Percentiles rank a stretch among this genome's conserved stretches.
These are phyloP conservation scores for Helicoverpa armigera DNA, from an alignment of 1,140 invertebrate species.

Conservation along the genomic window DNA sequence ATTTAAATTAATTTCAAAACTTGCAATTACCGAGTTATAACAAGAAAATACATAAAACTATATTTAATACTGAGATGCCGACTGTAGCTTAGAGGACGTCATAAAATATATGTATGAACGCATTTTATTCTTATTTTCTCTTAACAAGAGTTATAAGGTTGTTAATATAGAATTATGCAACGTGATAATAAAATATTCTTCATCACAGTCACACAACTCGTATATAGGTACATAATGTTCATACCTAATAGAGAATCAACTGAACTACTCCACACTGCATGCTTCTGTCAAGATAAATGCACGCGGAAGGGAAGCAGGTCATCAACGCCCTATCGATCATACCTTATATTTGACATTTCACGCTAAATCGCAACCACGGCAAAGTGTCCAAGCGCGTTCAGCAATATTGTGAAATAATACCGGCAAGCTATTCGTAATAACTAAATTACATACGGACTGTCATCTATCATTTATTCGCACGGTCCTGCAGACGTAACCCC, in stretches of 20 bases:
- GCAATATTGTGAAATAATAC: conserved; percentile 41
- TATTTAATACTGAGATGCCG: not conserved
- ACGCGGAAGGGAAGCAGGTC: conserved; percentile 18
- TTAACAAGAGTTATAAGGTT: too few species aligned
- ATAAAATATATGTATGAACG: not conserved
- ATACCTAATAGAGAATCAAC: too few species aligned
- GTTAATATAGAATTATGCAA: too few species aligned
- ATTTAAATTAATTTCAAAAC: not conserved
- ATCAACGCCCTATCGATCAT: not conserved
- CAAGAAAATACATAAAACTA: conserved; percentile 4
- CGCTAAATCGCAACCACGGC: not conserved
- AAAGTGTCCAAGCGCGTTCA: conserved; percentile 11
- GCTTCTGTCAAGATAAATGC: not conserved
- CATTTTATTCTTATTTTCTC: not conserved
- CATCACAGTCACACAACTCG: too few species aligned
- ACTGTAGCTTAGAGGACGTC: not conserved
- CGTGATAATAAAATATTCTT: not conserved
- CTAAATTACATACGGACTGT: conserved; percentile 50
- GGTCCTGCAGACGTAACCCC: conserved; percentile 55
- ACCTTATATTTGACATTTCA: conserved; percentile 27
- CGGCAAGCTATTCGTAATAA: conserved; percentile 48
- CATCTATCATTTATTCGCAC: conserved; percentile 63
- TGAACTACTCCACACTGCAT: not conserved
- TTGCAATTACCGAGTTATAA: not conserved
- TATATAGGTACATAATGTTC: too few species aligned